These are phyloP conservation scores for Eulacestoma nigropectus DNA, from an alignment of 2,113 vertebrate genomes.

Conservation along the genomic window DNA sequence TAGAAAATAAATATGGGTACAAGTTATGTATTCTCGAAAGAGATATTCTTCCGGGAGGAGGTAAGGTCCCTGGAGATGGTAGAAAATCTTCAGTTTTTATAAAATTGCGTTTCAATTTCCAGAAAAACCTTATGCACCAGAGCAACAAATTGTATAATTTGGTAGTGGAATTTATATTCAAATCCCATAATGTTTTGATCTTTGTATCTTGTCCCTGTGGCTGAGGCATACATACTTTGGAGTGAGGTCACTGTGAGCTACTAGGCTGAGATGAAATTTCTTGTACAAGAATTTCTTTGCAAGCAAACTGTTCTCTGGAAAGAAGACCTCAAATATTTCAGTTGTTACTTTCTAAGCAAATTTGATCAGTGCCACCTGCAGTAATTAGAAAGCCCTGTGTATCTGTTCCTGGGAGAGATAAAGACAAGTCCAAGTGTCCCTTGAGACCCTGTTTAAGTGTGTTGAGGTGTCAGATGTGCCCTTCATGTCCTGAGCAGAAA, in stretches of 20 bases:
- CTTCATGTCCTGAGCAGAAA: not conserved
- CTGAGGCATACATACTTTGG: rapidly evolving
- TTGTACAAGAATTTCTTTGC: not conserved
- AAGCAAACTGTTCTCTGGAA: not conserved
- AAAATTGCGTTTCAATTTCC: not conserved
- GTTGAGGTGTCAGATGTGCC: not conserved
- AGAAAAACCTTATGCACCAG: not conserved
- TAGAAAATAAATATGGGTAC: constrained; percentile 85
- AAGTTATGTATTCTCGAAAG: constrained; percentile 85
- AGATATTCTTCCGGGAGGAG: constrained; percentile 87
- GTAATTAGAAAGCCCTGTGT: not conserved
- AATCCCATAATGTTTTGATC: not conserved
- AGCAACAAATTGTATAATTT: not conserved
- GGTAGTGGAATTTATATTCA: not conserved
- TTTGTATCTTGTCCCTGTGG: not conserved
- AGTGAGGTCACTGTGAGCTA: not conserved
- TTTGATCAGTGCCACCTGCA: not conserved
- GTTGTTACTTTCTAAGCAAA: not conserved
- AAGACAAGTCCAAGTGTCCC: not conserved
- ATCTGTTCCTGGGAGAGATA: not conserved
- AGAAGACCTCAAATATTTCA: not conserved
- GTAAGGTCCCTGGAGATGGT: constrained; percentile 50
- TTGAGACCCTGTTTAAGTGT: not conserved
- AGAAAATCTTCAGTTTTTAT: not conserved
- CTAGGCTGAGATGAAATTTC: not conserved